Evolutionary conservation across 2,888 invertebrate genomes (phyloP), one percentile per base, ranked within the genome.

Genomic region (Bellardia pandia): DNA sequence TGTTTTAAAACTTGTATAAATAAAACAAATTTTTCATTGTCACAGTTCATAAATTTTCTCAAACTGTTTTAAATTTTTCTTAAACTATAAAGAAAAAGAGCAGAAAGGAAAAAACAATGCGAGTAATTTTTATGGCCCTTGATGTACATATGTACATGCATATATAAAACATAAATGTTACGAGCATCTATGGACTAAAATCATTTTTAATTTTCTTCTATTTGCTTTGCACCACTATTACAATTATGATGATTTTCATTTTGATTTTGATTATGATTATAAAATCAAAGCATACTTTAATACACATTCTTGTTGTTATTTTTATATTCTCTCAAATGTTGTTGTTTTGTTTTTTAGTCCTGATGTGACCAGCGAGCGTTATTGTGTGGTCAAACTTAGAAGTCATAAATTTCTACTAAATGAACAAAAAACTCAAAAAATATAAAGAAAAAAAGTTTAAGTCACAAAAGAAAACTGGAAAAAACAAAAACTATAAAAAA

Each of bases 351-450:
- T 30, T 30, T 53, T 64, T 66, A 33, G 64, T 40, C 72, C 66
- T 37, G 56, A 37, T 37, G 45, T 56, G 64, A 56, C 53, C 66
- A 77, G 30, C 11, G 7, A 8, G 30, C 11, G 7, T 4, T 66
- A 42, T 14, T 66, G 11, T 69, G 71, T 60, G 78, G 84, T 85
- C 84, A 85, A 74, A 78, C 66, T 60, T 5, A 74, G 74, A 64
- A 58, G 60, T 68, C 78, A 79, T 74, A 78, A 78, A 84, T 69
- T 72, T 74, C 42, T 77, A 66, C 40, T 40, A 42, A 51, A 76
- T 66, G 40, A 56, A 56, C 30, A 56, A 66, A 62, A 72, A 9
- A 33, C n/a, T 45, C 48, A 37, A 37, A 53, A 16, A 42, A 66
- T 14, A 33, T n/a, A n/a, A n/a, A 33, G 42, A 64, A 66, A 14